Evolutionary conservation across 2,797 vertebrate genomes (phyloP).

Genomic region (Artibeus jamaicensis): DNA sequence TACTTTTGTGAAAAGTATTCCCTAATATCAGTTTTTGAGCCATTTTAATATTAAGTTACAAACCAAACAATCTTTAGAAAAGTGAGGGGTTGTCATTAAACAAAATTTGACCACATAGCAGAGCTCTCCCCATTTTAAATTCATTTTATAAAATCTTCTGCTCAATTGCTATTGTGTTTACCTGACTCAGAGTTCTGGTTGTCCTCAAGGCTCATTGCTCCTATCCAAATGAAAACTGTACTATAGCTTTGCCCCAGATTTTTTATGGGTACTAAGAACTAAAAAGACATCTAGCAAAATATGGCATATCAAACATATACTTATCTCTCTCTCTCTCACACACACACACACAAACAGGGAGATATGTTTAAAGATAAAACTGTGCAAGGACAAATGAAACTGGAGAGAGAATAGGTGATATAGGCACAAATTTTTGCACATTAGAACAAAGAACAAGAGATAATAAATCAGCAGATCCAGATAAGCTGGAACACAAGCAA

Average conservation of each 20-base stretch:
- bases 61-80: not conserved
- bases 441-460: not conserved
- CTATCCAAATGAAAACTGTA: not conserved
- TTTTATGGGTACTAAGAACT: not conserved
- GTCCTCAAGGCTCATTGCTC: not conserved
- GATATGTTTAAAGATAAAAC: not conserved
- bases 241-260: not conserved
- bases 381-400: not conserved
- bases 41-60: not conserved
- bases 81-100: not conserved
- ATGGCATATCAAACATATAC: not conserved
- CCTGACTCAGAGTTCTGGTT: not conserved
- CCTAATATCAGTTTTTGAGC: not conserved
- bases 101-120: not conserved
- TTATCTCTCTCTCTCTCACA: not conserved
- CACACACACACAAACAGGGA: not conserved
- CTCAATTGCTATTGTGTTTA: not conserved
- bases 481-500: not conserved
- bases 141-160: not conserved
- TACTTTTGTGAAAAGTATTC: conserved; percentile 10
- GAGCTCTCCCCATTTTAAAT: not conserved
- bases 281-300: not conserved
- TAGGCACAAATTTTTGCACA: not conserved
- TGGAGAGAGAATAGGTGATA: not conserved
- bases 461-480: not conserved